Base-by-base conservation (phyloP, 1,140 invertebrate species). In the Archegozetes longisetosus region DNA sequence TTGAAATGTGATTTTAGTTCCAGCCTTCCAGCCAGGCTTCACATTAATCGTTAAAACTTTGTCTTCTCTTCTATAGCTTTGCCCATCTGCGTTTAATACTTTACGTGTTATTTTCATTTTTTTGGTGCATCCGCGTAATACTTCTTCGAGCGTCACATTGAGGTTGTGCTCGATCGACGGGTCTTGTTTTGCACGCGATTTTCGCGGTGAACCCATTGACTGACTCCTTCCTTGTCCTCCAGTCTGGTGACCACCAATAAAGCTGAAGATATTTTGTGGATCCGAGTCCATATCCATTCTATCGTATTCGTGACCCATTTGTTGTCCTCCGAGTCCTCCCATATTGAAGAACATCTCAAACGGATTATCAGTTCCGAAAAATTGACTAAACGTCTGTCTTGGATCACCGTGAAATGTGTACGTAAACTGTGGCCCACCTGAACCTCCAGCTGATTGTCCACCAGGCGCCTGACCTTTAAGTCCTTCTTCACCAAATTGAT, bases 51-150 rank as follows among this genome's bases (percentile, higher is more conserved):
- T 96, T 4, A 99, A 75, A 48, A 98, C 89, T 78, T 99, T 99
- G 70, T 98, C 95, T 71, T 98, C 89, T 67, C 94, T 91, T 64
- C 83, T 83, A 9, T 73, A 73, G 0, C 84, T 80, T 56, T 75
- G 70, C 52, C 89, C 90, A 73, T 96, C 89, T 3, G 82, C 73
- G 67, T 84, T 83, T 4, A 88, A 72, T 20, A 97, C 88, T 67
- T 85, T 82, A 64, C 92, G 79, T 20, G 90, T 95, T 53, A 99
- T 98, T 75, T 98, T 98, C 94, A 99, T 98, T 75, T 98, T 98
- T 74, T 98, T 99, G 0, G 88, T 89, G 71, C 91, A 96, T 25
- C 95, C 95, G 63, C 81, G 81, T 4, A 83, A 79, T 62, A 96
- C 88, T 68, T 96, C 91, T 68, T 98, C 82, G 24, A 99, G 72